Percentiles rank a stretch among this genome's conserved stretches.
Conservation (phyloP, 2,797 vertebrate species). For the Brotula barbata region DNA sequence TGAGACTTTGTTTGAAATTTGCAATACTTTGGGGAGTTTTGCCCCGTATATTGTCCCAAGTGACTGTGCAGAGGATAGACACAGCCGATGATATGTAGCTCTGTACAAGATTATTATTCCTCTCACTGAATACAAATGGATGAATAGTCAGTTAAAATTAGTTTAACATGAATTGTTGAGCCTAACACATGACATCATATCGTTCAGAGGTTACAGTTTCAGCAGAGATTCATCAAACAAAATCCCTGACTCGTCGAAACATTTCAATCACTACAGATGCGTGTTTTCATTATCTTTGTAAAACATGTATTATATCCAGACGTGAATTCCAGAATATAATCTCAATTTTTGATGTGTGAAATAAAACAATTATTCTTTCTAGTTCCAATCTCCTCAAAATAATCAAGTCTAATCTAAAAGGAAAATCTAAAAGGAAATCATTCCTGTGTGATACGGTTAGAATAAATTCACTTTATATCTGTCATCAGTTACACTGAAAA, state of each 20-base stretch:
- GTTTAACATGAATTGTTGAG: conserved; percentile 28
- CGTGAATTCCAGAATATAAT: not conserved
- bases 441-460: conserved; percentile 7
- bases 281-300: not conserved
- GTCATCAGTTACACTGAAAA: conserved; percentile 20
- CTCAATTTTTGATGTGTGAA: not conserved
- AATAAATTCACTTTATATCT: conserved; percentile 19
- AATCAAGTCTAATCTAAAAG: not conserved
- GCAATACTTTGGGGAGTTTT: conserved; percentile 73
- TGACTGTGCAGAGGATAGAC: conserved; percentile 66
- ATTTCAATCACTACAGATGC: conserved; percentile 10
- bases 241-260: conserved; percentile 7
- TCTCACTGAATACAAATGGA: conserved; percentile 69
- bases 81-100: conserved; percentile 53
- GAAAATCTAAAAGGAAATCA: not conserved
- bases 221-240: conserved; percentile 8
- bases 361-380: not conserved
- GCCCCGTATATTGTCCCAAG: conserved; percentile 72
- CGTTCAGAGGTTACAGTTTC: conserved; percentile 32
- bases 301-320: not conserved
- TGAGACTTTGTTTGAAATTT: conserved; percentile 74
- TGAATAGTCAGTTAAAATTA: conserved; percentile 54
- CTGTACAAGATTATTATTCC: conserved; percentile 54
- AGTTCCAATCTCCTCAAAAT: conserved; percentile 8
- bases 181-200: not conserved